Evolutionary conservation across 2,113 vertebrate genomes (phyloP), one percentile per base, ranked within the genome.

Genomic region (Phyllostomus discolor): DNA sequence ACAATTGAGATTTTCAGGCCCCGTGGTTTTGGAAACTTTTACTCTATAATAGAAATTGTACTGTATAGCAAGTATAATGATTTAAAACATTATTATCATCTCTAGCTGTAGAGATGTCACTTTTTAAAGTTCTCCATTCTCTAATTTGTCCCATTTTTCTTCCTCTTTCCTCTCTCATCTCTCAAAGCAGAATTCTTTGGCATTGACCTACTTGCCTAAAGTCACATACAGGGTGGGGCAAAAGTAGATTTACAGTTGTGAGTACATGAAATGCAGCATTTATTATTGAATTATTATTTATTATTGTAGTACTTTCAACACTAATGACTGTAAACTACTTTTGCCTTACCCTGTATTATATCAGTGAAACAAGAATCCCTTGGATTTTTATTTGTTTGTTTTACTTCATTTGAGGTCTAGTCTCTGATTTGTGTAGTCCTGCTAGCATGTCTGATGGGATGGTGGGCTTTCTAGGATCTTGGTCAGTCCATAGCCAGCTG

Each of bases 111-210:
- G 43, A 38, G 10, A 4, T 46, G 10, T 73, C 15, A 9, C 52
- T 72, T 88, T 84, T 35, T 38, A 41, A 86, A 48, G n/a, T 24
- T 54, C 41, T 35, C 19, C 12, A 31, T 84, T 38, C 35, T 79
- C 35, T 91, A 33, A 80, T 76, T 70, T 70, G 28, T 41, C 43
- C 48, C 54, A 4, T 8, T 72, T 96, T 88, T 88, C 28, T 83
- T 72, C 19, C 19, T 82, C 20, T 48, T 75, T 41, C 75, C 43
- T 83, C 26, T 90, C 28, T 75, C 20, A 28, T 89, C 57, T 96
- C 59, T 75, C n/a, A 87, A 94, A 96, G n/a, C n/a, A 83, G 50
- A 90, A 84, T 31, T 90, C 9, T 84, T 62, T 93, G 62, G 1
- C 35, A 41, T 26, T 73, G 48, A 90, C 7, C 82, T 10, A 50